Percentiles rank a stretch among this genome's conserved stretches.
Evolutionary conservation across 2,888 invertebrate genomes (phyloP).

Genomic region (Pyrgus malvae): DNA sequence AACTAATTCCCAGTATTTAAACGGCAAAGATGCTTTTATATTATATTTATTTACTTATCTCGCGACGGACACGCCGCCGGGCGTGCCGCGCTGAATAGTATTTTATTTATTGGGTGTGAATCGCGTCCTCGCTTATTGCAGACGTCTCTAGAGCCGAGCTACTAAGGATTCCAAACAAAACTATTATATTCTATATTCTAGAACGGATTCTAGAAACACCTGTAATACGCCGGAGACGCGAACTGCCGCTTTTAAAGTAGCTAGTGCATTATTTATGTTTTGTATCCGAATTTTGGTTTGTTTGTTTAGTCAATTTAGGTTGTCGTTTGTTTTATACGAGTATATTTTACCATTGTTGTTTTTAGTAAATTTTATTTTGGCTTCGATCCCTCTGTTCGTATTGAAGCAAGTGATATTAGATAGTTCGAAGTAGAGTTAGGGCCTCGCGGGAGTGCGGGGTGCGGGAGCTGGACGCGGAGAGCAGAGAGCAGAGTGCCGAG

Average conservation of each 20-base stretch:
- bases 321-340: conserved; percentile 68
- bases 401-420: conserved; percentile 73
- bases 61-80: background rate
- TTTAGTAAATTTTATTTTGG: conserved; percentile 73
- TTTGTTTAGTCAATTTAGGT: conserved; percentile 51
- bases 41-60: conserved; percentile 27
- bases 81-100: background rate
- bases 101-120: conserved; percentile 11
- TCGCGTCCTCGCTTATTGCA: background rate
- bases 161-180: too few species aligned
- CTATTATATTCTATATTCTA: too few species aligned
- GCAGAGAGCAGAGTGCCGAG: background rate
- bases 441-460: conserved; percentile 30
- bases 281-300: conserved; percentile 48
- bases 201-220: too few species aligned
- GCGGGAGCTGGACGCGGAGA: too few species aligned
- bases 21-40: conserved; percentile 29
- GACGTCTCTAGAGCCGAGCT: too few species aligned
- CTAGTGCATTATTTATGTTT: conserved; percentile 33
- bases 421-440: conserved; percentile 57
- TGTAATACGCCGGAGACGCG: conserved; percentile 5
- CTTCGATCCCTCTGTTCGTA: conserved; percentile 50
- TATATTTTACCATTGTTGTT: conserved; percentile 75
- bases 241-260: conserved; percentile 1
- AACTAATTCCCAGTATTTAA: conserved; percentile 48